Evolutionary conservation across 2,797 vertebrate species (phyloP).

Genomic region (Epinephelus awoara): DNA sequence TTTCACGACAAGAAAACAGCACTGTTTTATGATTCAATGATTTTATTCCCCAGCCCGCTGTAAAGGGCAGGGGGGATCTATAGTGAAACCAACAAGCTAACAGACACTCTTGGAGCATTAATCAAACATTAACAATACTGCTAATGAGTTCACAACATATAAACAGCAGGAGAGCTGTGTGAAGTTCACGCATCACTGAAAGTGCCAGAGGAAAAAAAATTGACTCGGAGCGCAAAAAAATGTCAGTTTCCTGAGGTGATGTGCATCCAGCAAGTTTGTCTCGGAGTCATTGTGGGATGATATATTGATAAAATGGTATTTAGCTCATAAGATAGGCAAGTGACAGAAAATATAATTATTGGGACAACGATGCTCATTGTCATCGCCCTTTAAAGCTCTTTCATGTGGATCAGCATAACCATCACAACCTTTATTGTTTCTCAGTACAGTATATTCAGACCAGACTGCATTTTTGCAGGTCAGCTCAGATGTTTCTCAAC

Average conservation of each 20-base stretch:
- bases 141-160: not conserved
- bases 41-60: not conserved
- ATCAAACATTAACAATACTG: not conserved
- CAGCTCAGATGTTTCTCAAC: slow-evolving; percentile 52
- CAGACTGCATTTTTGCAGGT: slow-evolving; percentile 38
- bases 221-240: not conserved
- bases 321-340: not conserved
- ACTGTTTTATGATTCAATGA: not conserved
- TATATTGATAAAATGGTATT: not conserved
- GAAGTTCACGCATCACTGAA: not conserved
- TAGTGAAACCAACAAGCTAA: not conserved
- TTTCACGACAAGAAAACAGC: not conserved
- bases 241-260: not conserved
- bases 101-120: not conserved
- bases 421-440: slow-evolving; percentile 18
- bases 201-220: not conserved
- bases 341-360: not conserved
- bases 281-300: not conserved
- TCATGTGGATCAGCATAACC: slow-evolving; percentile 12
- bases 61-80: not conserved
- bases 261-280: not conserved
- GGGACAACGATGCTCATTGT: not conserved
- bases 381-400: not conserved
- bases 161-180: slow-evolving; percentile 13
- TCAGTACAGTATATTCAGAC: slow-evolving; percentile 42